phyloP scores from a whole-genome alignment of 2,888 invertebrate genomes.

The Magallana nippona region DNA sequence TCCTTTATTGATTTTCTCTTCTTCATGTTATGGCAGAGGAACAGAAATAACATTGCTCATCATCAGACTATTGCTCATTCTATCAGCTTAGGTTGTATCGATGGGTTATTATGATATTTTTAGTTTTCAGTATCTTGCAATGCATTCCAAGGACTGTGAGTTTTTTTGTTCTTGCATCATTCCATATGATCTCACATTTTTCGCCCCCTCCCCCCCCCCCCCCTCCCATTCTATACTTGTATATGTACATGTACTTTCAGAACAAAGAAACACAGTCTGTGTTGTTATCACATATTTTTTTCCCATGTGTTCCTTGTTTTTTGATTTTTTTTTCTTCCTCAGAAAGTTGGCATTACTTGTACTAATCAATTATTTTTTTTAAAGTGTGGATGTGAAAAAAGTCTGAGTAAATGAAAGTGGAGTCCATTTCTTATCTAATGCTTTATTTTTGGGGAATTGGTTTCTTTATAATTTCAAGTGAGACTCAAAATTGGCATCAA shows the following conservation, averaged over 20 bases:
- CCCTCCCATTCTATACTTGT: no score
- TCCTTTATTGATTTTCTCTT: no score
- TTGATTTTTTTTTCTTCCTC: not conserved
- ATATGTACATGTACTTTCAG: not conserved
- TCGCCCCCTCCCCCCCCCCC: not conserved
- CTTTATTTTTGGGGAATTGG: no score
- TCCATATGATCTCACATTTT: conserved; percentile 24
- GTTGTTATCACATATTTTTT: not conserved
- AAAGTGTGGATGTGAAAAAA: not conserved
- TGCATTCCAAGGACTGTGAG: conserved; percentile 5
- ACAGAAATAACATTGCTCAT: no score
- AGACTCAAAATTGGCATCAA: no score
- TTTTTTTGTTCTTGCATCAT: conserved; percentile 11
- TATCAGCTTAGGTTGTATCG: no score
- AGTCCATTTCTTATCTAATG: no score
- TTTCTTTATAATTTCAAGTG: no score
- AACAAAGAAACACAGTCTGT: not conserved
- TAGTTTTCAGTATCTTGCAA: not conserved
- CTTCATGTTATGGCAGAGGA: no score
- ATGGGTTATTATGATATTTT: not conserved
- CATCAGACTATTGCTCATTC: no score
- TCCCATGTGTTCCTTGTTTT: conserved; percentile 20
- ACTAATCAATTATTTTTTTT: not conserved
- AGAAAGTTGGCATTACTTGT: conserved; percentile 22
- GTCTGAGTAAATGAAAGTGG: not conserved